Base-by-base conservation (phyloP, 1,140 invertebrate genomes). In the Eufriesea mexicana region DNA sequence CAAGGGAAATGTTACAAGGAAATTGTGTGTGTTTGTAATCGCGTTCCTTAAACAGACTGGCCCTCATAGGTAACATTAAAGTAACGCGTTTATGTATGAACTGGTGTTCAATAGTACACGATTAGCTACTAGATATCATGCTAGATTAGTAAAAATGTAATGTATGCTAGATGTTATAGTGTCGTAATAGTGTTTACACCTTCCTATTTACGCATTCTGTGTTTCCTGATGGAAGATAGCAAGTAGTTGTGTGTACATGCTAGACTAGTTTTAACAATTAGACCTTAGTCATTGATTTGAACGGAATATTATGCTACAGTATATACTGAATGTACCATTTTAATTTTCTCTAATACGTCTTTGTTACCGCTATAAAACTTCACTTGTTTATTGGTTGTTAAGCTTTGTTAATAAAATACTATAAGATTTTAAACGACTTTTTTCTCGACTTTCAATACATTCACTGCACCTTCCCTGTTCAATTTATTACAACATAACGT, bases 371-470 rank as follows among this genome's bases (percentile, higher is more conserved):
- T 85, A 89, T 81, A 80, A 91, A 70, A 84, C 79, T 87, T 91
- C 85, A 90, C 86, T 89, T 76, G 86, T 91, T 91, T 89, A 92
- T 88, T 92, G 83, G 89, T 83, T 91, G 91, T 92, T 92, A 91
- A 88, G 89, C 90, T 92, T 92, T 92, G 90, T 92, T 92, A 92
- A 92, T 89, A 90, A 92, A 91, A 92, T 89, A 85, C 70, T 88
- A 87, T 79, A 79, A 90, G 81, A 90, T 79, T 89, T 89, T 86
- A 77, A 62, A 79, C 5, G 23, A 51, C 12, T 61, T 18, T 0
- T 45, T 18, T 20, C 8, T 67, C 23, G 1, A 54, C 45, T 67
- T 67, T 47, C 42, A 2, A 25, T 6, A n/a, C 14, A 2, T 10
- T 8, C n/a, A n/a, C n/a, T n/a, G n/a, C n/a, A n/a, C n/a, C n/a